Base-by-base conservation (phyloP, 2,888 invertebrate genomes). In the Tachina lurida region DNA sequence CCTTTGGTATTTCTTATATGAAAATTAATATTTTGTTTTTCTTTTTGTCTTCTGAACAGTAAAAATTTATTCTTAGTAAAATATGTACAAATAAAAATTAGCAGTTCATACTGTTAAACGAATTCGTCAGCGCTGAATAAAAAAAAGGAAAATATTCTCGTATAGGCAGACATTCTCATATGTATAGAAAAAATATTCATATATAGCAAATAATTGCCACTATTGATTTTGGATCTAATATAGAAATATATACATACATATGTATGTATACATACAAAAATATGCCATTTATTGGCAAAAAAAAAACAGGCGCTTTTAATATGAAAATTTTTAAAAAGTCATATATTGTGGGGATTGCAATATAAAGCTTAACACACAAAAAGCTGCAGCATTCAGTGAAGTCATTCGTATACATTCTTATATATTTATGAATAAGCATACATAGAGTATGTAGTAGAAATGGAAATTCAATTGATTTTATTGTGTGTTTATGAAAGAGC, bases 261-360 rank as follows among this genome's bases (percentile, higher is more conserved):
- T 75, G 8, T 4, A 31, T 31, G 4, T 4, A 0, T 31, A 31
- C 22, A 22, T n/a, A 22, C 52, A 65, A 41, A 70, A 73, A 52
- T 45, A 52, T 60, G 56, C 43, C 31, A 49, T 77, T 60, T 49
- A 43, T 65, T 65, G 17, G 22, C 56, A 71, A 3, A 63, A 70
- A 82, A 68, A 22, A 63, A 60, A 81, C 68, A 47, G 43, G 4
- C 3, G 1, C 43, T 52, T 39, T 65, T 70, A 63, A 68, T 63
- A 58, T 43, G 8, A 65, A 13, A 65, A 10, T 17, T 49, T 58
- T 39, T 4, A 22, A 65, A 60, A 43, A 58, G 56, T 77, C 82
- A 76, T 83, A 79, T 75, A 75, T 85, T 75, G 58, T 63, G 71
- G 60, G 65, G 75, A 71, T 83, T 83, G 78, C 65, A 75, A 83